Conservation (phyloP, 2,113 vertebrate genomes). For the Spheniscus mendiculus region DNA sequence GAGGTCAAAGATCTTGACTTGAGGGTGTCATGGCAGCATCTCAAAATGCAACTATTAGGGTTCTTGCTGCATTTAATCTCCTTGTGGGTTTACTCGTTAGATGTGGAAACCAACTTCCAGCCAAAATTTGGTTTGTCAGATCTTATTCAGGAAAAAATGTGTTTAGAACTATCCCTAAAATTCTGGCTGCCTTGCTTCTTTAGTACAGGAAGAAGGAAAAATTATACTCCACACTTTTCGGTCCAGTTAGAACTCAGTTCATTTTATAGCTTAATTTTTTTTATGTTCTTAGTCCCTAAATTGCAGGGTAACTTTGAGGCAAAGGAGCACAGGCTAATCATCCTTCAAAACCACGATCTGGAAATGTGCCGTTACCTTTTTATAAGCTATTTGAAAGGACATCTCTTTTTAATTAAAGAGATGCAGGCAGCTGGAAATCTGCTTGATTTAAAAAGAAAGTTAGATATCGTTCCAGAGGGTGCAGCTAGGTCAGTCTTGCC, state of each 20-base stretch:
- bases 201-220: background rate
- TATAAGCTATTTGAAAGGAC: background rate
- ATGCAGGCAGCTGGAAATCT: background rate
- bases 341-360: background rate
- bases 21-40: background rate
- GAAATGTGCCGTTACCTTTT: background rate
- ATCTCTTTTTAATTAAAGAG: background rate
- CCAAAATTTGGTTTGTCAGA: background rate
- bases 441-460: background rate
- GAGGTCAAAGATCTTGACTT: constrained; percentile 12
- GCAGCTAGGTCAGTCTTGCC: background rate
- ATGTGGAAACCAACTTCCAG: background rate
- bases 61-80: background rate
- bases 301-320: background rate
- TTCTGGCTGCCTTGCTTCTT: background rate
- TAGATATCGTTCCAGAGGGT: background rate
- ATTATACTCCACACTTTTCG: background rate
- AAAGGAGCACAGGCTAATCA: background rate
- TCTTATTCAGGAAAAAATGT: background rate
- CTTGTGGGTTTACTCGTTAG: background rate
- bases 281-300: background rate
- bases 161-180: background rate
- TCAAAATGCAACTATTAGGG: background rate
- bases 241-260: background rate
- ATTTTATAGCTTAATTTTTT: background rate